Evolutionary conservation across 2,888 invertebrate genomes (phyloP).

Genomic region (Acanthacorydalis orientalis): DNA sequence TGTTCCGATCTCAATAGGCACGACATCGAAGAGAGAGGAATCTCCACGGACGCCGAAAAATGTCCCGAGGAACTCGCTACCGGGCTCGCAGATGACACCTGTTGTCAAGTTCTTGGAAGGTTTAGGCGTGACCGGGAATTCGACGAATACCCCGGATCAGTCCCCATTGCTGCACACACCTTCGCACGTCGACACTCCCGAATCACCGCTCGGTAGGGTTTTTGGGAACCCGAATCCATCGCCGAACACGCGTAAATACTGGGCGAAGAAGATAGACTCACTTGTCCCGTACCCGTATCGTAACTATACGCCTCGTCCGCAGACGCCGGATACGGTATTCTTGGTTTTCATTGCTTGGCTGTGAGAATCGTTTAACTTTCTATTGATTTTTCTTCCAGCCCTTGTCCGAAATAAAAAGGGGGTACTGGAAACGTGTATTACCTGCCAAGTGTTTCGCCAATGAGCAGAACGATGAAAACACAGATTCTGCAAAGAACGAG

Average conservation of each 20-base stretch:
- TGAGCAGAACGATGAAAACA: not conserved
- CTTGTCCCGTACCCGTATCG: slow-evolving; percentile 24
- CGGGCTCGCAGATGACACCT: slow-evolving; percentile 19
- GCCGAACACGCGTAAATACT: slow-evolving; percentile 30
- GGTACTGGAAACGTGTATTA: not conserved
- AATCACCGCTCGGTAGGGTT: slow-evolving; percentile 34
- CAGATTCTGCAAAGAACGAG: not conserved
- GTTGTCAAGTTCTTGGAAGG: slow-evolving; percentile 22
- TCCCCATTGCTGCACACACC: slow-evolving; percentile 25
- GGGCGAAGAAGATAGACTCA: slow-evolving; percentile 29
- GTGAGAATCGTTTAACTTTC: not conserved
- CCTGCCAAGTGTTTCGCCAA: not conserved
- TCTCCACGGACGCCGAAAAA: too few relatives aligned
- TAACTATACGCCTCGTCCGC: slow-evolving; percentile 19
- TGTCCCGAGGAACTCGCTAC: slow-evolving; percentile 3
- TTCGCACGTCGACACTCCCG: slow-evolving; percentile 32
- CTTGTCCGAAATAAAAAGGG: slow-evolving; percentile 16
- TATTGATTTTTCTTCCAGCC: slow-evolving; percentile 25
- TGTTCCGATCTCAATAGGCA: too few relatives aligned
- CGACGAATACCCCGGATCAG: slow-evolving; percentile 13
- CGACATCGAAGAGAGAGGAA: too few relatives aligned
- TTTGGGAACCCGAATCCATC: slow-evolving; percentile 29
- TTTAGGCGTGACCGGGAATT: slow-evolving; percentile 13
- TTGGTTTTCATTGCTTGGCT: not conserved
- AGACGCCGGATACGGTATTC: slow-evolving; percentile 12